Conservation (phyloP, 2,888 invertebrate species). For the Bedellia somnulentella region DNA sequence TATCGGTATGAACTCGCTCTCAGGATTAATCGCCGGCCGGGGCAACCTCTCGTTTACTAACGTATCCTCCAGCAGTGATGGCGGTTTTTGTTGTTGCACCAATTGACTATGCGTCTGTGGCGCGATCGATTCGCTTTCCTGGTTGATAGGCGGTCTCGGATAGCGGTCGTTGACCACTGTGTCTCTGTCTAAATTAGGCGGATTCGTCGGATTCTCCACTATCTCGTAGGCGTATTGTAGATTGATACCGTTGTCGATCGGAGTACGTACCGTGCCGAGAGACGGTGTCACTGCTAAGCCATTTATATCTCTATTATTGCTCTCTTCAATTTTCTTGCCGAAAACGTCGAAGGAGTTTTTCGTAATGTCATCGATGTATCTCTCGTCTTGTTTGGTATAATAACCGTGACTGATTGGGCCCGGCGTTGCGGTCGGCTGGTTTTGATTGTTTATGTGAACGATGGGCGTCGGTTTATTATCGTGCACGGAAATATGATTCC, state of each 20-base stretch:
- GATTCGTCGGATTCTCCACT: constrained; percentile 31
- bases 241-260: constrained; percentile 55
- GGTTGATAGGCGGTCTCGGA: constrained; percentile 68
- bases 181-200: constrained; percentile 64
- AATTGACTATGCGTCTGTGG: constrained; percentile 28
- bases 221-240: constrained; percentile 56
- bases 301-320: constrained; percentile 43
- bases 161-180: constrained; percentile 71
- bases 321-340: constrained; percentile 66
- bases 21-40: constrained; percentile 68
- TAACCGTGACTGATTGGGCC: constrained; percentile 63
- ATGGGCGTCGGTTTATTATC: constrained; percentile 31
- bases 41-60: constrained; percentile 72
- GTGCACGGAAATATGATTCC: constrained; percentile 33
- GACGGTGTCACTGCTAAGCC: constrained; percentile 49
- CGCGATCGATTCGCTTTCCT: constrained; percentile 63
- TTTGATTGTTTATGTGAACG: constrained; percentile 20
- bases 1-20: constrained; percentile 65
- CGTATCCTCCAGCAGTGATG: constrained; percentile 65
- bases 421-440: constrained; percentile 48
- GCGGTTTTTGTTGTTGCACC: constrained; percentile 30
- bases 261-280: constrained; percentile 42
- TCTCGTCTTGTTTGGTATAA: constrained; percentile 69
- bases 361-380: constrained; percentile 71
- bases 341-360: constrained; percentile 75